These are phyloP conservation scores for Nixonia krombeini DNA, from an alignment of 1,140 invertebrate genomes.

Conservation along the genomic window DNA sequence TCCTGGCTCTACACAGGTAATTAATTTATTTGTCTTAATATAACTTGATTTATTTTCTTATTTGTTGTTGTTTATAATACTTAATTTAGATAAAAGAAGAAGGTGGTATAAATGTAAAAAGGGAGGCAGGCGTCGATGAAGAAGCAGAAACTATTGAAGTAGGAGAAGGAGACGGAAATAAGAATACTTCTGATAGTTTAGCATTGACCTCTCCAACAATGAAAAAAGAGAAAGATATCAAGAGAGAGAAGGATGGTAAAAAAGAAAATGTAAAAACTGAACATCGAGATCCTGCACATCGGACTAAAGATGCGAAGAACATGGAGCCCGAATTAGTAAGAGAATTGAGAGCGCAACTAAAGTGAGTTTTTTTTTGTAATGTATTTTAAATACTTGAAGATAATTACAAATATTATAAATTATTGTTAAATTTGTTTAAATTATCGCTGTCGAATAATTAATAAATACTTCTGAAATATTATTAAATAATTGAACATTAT, in stretches of 20 bases:
- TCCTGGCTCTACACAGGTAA: slow-evolving; percentile 63
- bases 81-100: slow-evolving; percentile 66
- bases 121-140: slow-evolving; percentile 67
- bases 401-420: not conserved
- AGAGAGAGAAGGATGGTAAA: slow-evolving; percentile 76
- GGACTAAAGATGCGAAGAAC: slow-evolving; percentile 75
- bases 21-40: slow-evolving; percentile 8
- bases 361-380: slow-evolving; percentile 75
- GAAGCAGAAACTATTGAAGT: slow-evolving; percentile 68
- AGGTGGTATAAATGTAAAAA: slow-evolving; percentile 63
- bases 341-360: slow-evolving; percentile 91
- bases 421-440: not conserved
- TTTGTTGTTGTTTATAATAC: slow-evolving; percentile 5
- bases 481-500: not conserved
- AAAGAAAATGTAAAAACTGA: slow-evolving; percentile 75
- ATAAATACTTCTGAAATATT: not conserved
- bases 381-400: not conserved
- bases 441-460: not conserved
- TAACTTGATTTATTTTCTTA: slow-evolving; percentile 9
- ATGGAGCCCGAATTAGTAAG: slow-evolving; percentile 80
- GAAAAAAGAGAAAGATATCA: slow-evolving; percentile 76
- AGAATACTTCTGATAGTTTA: slow-evolving; percentile 62
- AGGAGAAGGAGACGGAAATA: slow-evolving; percentile 65
- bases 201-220: slow-evolving; percentile 69
- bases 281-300: slow-evolving; percentile 72